Evolutionary conservation across 2,888 invertebrate species (phyloP), one percentile per base, ranked within the genome.

Genomic region (Lasioglossum zephyrum): DNA sequence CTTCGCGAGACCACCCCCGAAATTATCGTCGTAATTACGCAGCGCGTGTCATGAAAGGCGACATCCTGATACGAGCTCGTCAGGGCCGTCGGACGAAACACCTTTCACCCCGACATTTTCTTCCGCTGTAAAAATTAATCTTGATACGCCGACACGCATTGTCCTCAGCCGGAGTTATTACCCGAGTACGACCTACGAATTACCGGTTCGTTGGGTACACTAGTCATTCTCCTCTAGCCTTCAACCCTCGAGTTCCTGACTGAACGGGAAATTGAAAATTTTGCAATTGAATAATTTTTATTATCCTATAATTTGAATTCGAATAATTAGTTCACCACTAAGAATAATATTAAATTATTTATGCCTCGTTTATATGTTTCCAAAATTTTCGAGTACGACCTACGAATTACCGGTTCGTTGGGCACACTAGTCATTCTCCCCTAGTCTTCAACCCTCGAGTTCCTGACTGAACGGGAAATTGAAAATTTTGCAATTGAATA

Each of bases 1-100:
- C 83, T 87, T 49, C 81, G n/a, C 79, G 82, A 73, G 88, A 84
- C 84, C 86, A 22, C 82, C 84, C 86, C 83, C 88, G 92, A 91
- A 93, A 93, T 93, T 93, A 93, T 94, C 91, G 91, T 86, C 85
- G 91, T 94, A 93, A 94, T 94, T 93, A 93, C 91, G 88, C 89
- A 90, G 90, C 91, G 39, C 81, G 89, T 78, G 74, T 82, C 81
- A 77, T 79, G 79, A 89, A 87, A 87, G 83, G 72, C 74, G 36
- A 44, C 44, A n/a, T 73, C 72, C 76, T 66, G 76, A 81, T 86
- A 89, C 84, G 76, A 81, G 78, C 60, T 77, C 86, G 79, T 82
- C 76, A 60, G 22, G n/a, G 53, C 44, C 53, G 47, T 16, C 49
- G 41, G 49, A 31, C 39, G 44, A 31, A 63, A 76, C 49, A 76